Conservation (phyloP, 2,113 vertebrate genomes). For the Zosterops lateralis region DNA sequence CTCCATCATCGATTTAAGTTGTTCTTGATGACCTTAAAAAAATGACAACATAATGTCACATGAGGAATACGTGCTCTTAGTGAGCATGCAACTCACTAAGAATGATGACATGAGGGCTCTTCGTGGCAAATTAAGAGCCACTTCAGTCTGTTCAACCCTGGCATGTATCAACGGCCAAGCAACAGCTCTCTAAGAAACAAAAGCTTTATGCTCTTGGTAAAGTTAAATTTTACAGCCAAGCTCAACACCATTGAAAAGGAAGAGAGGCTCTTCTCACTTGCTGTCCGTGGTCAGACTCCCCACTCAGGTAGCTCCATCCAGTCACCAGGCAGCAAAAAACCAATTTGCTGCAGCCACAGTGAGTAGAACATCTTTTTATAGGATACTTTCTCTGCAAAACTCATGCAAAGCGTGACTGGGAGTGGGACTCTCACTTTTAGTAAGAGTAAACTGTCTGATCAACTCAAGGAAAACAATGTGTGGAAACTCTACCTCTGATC, state of each 20-base stretch:
- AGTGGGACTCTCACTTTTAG: neutral
- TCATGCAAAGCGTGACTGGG: neutral
- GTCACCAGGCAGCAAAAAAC: neutral
- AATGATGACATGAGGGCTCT: neutral
- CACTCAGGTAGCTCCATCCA: neutral
- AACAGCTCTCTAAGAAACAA: neutral
- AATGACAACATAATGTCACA: neutral
- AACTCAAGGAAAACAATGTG: neutral
- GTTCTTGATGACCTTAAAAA: slow-evolving; percentile 90
- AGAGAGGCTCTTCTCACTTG: neutral
- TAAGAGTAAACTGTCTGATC: neutral
- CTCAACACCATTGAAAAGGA: neutral
- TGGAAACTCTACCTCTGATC: slow-evolving; percentile 82
- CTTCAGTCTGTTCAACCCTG: neutral
- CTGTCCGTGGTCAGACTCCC: neutral
- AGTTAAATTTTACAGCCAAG: neutral
- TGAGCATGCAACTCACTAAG: neutral
- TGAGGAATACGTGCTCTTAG: neutral
- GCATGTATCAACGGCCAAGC: fast-evolving
- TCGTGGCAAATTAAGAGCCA: neutral
- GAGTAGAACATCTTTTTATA: neutral
- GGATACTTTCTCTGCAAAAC: neutral
- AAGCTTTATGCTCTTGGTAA: neutral
- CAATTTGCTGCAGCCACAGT: neutral
- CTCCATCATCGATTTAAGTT: slow-evolving; percentile 90